Conservation (phyloP, 1,140 invertebrate species). For the Megathymus violae region DNA sequence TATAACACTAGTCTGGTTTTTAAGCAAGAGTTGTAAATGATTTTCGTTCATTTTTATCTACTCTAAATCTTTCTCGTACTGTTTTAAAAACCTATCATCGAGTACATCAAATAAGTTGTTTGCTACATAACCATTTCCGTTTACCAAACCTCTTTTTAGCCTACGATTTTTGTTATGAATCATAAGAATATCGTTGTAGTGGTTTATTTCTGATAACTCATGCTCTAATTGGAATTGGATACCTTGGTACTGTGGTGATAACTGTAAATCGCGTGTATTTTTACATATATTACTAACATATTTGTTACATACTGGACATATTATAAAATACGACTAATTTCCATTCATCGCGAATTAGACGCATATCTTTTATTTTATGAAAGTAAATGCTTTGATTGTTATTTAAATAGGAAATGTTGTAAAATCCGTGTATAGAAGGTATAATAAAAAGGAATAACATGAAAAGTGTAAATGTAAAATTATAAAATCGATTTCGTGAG, state of each 20-base stretch:
- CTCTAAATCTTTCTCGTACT: slow-evolving; percentile 37
- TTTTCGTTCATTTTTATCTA: slow-evolving; percentile 29
- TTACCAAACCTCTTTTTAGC: slow-evolving; percentile 32
- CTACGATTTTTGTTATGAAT: slow-evolving; percentile 1
- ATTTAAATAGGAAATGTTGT: slow-evolving; percentile 21
- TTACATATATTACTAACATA: background rate
- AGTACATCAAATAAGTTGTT: slow-evolving; percentile 37
- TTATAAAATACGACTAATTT: slow-evolving; percentile 40
- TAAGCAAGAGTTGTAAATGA: slow-evolving; percentile 26
- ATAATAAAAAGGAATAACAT: background rate
- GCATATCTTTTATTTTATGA: slow-evolving; percentile 36
- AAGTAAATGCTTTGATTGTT: slow-evolving; percentile 8
- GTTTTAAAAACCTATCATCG: slow-evolving; percentile 32
- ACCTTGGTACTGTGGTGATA: too few species aligned
- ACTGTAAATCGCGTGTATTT: too few species aligned
- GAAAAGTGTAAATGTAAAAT: background rate
- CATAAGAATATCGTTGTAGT: slow-evolving; percentile 30
- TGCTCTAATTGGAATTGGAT: slow-evolving; percentile 37
- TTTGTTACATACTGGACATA: slow-evolving; percentile 22
- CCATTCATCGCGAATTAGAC: slow-evolving; percentile 42
- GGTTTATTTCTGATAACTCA: slow-evolving; percentile 19
- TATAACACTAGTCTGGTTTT: slow-evolving; percentile 37
- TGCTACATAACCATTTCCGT: slow-evolving; percentile 39
- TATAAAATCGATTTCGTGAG: background rate
- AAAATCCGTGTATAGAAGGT: background rate